These are phyloP conservation scores for Hylaeus anthracinus DNA, from an alignment of 1,140 invertebrate species.

Conservation along the genomic window DNA sequence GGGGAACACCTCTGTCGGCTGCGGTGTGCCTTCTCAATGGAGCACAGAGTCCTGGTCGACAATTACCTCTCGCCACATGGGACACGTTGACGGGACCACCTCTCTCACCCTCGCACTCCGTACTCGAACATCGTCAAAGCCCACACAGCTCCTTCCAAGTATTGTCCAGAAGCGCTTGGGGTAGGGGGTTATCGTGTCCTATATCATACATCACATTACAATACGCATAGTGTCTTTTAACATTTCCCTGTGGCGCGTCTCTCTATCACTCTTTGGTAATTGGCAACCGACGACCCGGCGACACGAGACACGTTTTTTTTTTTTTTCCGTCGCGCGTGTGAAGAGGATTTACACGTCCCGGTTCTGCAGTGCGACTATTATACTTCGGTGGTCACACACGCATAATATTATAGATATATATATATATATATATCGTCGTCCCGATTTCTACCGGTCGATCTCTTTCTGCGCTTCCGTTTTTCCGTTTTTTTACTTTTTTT, in stretches of 20 bases:
- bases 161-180: conserved; percentile 56
- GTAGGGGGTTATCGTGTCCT: conserved; percentile 65
- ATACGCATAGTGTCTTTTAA: conserved; percentile 58
- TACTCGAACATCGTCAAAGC: conserved; percentile 37
- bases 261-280: conserved; percentile 56
- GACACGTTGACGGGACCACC: conserved; percentile 35
- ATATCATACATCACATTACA: conserved; percentile 74
- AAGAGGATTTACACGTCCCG: conserved; percentile 25
- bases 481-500: conserved; percentile 14
- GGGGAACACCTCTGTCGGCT: conserved; percentile 7
- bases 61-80: conserved; percentile 59
- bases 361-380: conserved; percentile 8
- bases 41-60: conserved; percentile 49
- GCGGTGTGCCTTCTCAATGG: conserved; percentile 20
- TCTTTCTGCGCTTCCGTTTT: conserved; percentile 29
- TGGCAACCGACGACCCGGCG: conserved; percentile 49
- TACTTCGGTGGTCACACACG: conserved; percentile 28
- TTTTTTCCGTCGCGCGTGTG: conserved; percentile 24
- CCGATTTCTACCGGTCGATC: conserved; percentile 24
- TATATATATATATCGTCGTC: not conserved
- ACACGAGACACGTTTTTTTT: conserved; percentile 37
- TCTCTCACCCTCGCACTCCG: conserved; percentile 28
- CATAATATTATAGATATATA: conserved; percentile 18
- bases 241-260: conserved; percentile 55
- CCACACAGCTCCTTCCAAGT: conserved; percentile 51